These are phyloP conservation scores for Bradypodion pumilum DNA, from an alignment of 2,797 vertebrate genomes.

Conservation along the genomic window DNA sequence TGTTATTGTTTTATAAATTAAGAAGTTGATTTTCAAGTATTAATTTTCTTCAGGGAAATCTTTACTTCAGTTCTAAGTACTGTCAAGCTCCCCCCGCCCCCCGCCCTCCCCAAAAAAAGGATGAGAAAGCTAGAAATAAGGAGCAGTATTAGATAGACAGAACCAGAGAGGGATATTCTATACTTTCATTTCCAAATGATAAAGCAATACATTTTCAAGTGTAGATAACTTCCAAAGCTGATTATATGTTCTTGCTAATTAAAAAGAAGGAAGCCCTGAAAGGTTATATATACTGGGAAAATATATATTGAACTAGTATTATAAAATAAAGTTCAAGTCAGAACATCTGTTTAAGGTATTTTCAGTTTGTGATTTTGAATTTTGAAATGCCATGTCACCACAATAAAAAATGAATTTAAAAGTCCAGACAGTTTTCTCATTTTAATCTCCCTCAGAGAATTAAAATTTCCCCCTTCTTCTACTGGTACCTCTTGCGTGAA, in stretches of 20 bases:
- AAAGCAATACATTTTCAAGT: not conserved
- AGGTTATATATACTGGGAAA: not conserved
- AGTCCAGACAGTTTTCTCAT: not conserved
- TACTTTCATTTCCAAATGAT: constrained; percentile 19
- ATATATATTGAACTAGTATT: not conserved
- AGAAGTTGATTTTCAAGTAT: not conserved
- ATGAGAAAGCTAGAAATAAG: constrained; percentile 17
- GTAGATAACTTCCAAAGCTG: constrained; percentile 7
- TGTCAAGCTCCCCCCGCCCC: constrained; percentile 17
- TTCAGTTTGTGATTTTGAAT: not conserved
- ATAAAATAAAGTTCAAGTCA: not conserved
- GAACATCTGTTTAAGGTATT: not conserved
- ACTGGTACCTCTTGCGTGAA: not conserved
- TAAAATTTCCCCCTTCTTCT: not conserved
- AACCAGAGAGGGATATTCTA: constrained; percentile 4
- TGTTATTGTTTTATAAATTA: not conserved
- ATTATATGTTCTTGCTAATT: not conserved
- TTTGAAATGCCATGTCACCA: not conserved
- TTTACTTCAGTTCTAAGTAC: not conserved
- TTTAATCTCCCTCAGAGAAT: not conserved
- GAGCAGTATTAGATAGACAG: constrained; percentile 6
- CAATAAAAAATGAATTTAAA: not conserved
- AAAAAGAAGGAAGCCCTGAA: not conserved
- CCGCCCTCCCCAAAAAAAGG: too few relatives aligned
- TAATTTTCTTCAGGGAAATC: not conserved